phyloP scores from a whole-genome alignment of 2,888 invertebrate species.

The Macrophya annulata region DNA sequence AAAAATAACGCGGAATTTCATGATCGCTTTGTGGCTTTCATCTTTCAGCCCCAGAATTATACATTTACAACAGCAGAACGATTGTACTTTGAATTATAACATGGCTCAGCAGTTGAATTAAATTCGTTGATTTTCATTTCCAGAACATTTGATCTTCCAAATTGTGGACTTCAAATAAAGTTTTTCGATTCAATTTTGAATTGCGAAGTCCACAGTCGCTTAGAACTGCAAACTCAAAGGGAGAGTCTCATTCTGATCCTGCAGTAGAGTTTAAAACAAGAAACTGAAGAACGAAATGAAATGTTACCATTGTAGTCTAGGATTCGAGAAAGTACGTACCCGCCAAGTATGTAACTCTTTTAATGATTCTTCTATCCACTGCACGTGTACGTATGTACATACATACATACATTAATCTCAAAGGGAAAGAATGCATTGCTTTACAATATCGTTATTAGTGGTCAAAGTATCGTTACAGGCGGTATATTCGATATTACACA shows the following conservation, averaged over 20 bases:
- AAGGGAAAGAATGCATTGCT: background rate
- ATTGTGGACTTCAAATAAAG: background rate
- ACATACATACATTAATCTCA: background rate
- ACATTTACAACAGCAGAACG: background rate
- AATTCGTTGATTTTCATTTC: background rate
- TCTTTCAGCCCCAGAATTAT: background rate
- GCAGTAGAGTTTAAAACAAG: background rate
- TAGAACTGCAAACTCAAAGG: background rate
- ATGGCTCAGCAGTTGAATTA: background rate
- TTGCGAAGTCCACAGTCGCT: background rate
- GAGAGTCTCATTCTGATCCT: background rate
- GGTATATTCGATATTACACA: background rate
- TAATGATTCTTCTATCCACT: background rate
- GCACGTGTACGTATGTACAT: background rate
- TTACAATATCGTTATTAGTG: background rate
- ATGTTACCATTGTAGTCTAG: conserved; percentile 7
- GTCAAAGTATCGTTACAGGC: too few species aligned
- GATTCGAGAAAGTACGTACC: background rate
- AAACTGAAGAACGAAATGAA: background rate
- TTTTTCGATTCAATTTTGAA: conserved; percentile 1
- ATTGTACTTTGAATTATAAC: background rate
- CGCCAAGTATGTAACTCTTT: background rate
- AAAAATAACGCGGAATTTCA: background rate
- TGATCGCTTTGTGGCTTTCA: background rate
- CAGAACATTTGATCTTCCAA: background rate